Evolutionary conservation across 2,113 vertebrate species (phyloP), one percentile per base, ranked within the genome.

Genomic region (Trichomycterus rosablanca): DNA sequence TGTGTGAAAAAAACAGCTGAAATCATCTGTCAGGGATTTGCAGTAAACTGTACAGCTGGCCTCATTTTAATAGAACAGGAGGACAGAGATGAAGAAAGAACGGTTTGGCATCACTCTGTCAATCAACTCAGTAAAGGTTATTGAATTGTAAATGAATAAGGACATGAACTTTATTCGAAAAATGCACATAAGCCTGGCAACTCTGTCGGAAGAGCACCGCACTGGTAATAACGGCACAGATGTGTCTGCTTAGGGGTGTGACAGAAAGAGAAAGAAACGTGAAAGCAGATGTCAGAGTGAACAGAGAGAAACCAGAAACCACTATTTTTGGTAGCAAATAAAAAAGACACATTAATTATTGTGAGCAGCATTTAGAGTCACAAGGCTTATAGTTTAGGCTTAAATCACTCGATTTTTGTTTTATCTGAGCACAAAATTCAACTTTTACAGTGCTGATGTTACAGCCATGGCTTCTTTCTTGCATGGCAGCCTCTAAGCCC

Each of bases 41-140:
- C n/a, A n/a, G n/a, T n/a, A n/a, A n/a, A n/a, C n/a, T n/a, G 67
- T 77, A 40, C 84, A 74, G 8, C 77, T 88, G 88, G 81, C 75
- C 89, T 87, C 63, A 40, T 83, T 88, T 84, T 55, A 30, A 28
- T 20, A 44, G 12, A 26, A 40, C n/a, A n/a, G 42, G 39, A 16
- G 2, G 22, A 18, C 15, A 23, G 34, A 48, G 23, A 23, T 22
- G n/a, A 56, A 22, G 2, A 8, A 3, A 8, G 34, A 3, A 10
- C 9, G 4, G 34, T 5, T 5, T n/a, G n/a, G n/a, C n/a, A n/a
- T n/a, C n/a, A n/a, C n/a, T n/a, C n/a, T n/a, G n/a, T n/a, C n/a
- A n/a, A n/a, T n/a, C n/a, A n/a, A n/a, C n/a, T n/a, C n/a, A n/a
- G n/a, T n/a, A n/a, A n/a, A n/a, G 5, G 14, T n/a, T 7, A n/a